Evolutionary conservation across 2,113 vertebrate genomes (phyloP).

Genomic region (Trochalopteron elliotii): DNA sequence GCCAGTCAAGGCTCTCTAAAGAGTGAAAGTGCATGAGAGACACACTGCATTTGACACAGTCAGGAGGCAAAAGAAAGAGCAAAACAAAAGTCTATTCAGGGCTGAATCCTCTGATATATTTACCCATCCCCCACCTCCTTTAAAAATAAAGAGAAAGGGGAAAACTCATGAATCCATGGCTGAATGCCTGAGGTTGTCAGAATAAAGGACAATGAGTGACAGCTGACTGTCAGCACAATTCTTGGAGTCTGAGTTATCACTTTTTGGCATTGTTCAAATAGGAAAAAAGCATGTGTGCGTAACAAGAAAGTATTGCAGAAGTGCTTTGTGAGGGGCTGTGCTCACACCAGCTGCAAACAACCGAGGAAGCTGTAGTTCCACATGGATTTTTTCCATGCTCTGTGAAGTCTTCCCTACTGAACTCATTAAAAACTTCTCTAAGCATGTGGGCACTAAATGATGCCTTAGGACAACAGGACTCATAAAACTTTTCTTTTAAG

Average conservation of each 20-base stretch:
- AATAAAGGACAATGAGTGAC: constrained; percentile 83
- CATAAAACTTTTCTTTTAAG: neutral
- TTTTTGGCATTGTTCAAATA: constrained; percentile 70
- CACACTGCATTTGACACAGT: constrained; percentile 91
- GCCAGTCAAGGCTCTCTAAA: constrained; percentile 78
- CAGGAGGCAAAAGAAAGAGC: constrained; percentile 89
- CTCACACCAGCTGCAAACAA: neutral
- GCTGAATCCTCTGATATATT: constrained; percentile 81
- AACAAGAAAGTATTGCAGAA: constrained; percentile 50
- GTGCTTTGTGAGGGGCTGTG: constrained; percentile 13
- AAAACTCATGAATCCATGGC: constrained; percentile 75
- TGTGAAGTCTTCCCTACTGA: constrained; percentile 50
- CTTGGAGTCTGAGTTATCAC: constrained; percentile 72
- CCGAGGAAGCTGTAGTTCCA: neutral
- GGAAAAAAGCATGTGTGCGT: constrained; percentile 8
- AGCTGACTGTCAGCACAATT: constrained; percentile 82
- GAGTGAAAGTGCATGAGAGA: constrained; percentile 83
- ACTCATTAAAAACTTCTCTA: constrained; percentile 56
- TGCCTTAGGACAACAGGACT: neutral
- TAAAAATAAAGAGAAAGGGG: constrained; percentile 76
- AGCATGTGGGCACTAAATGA: neutral
- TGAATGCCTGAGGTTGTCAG: constrained; percentile 80
- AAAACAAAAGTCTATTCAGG: constrained; percentile 97
- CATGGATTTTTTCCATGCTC: constrained; percentile 1
- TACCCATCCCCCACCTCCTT: constrained; percentile 80